Percentiles rank a stretch among this genome's conserved stretches.
phyloP scores from a whole-genome alignment of 53 echinoderm and acorn worm genomes.

The Temnopleurus reevesii region DNA sequence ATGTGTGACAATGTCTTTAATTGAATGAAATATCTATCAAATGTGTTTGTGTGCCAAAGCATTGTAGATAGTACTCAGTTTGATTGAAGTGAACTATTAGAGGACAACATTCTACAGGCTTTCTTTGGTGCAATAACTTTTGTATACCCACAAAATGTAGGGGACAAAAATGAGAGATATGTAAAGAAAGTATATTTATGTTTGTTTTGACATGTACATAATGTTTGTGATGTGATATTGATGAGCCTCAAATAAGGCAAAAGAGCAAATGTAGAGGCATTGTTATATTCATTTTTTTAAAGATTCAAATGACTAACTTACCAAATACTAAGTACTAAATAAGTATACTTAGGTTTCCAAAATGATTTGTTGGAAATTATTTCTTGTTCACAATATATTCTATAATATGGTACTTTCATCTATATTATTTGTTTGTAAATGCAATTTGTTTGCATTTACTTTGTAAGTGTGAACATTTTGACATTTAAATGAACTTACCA shows the following conservation, averaged over 20 bases:
- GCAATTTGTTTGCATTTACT: too few species aligned
- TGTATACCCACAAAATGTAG: constrained; percentile 1
- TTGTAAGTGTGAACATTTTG: too few species aligned
- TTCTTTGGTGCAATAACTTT: background rate
- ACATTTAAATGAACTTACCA: too few species aligned
- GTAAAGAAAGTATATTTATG: background rate
- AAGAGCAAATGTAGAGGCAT: background rate
- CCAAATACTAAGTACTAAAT: background rate
- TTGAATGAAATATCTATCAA: background rate
- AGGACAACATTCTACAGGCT: background rate
- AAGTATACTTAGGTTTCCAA: too few species aligned
- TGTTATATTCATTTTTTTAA: background rate
- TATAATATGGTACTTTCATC: too few species aligned
- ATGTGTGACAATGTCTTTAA: too few species aligned
- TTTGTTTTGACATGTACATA: too few species aligned
- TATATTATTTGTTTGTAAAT: too few species aligned
- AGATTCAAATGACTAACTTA: background rate
- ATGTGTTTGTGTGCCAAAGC: background rate
- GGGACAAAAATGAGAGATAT: background rate
- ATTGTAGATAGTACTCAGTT: constrained; percentile 13
- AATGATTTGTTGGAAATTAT: background rate
- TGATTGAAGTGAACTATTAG: background rate
- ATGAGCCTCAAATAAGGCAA: background rate
- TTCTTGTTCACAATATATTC: too few species aligned
- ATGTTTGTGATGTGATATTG: background rate